Evolutionary conservation across 2,888 invertebrate genomes (phyloP).

Genomic region (Apotomis capreana): DNA sequence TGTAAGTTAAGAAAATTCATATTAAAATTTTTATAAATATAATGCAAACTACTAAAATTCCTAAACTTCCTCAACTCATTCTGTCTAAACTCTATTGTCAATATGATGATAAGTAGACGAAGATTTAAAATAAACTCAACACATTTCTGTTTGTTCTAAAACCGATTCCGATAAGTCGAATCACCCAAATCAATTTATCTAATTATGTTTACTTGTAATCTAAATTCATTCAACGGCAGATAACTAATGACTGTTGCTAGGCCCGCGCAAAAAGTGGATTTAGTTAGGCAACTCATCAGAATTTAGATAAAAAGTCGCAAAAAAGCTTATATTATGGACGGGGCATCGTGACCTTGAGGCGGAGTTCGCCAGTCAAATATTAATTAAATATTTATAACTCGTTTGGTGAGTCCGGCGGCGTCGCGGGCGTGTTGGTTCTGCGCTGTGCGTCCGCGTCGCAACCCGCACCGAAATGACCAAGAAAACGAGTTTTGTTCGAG

Average conservation of each 20-base stretch:
- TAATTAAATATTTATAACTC: conserved; percentile 79
- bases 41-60: too few species aligned
- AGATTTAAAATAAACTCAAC: too few species aligned
- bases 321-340: conserved; percentile 46
- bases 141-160: neutral
- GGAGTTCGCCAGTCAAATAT: conserved; percentile 74
- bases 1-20: too few species aligned
- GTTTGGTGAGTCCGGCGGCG: conserved; percentile 66
- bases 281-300: conserved; percentile 24
- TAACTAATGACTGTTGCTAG: conserved; percentile 33
- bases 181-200: conserved; percentile 16
- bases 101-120: too few species aligned
- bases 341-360: conserved; percentile 65
- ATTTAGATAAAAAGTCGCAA: conserved; percentile 30
- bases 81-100: too few species aligned
- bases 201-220: conserved; percentile 30
- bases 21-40: too few species aligned
- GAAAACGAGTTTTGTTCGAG: conserved; percentile 24
- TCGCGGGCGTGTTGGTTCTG: conserved; percentile 64
- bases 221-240: conserved; percentile 28
- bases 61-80: too few species aligned
- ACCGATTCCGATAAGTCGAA: conserved; percentile 10
- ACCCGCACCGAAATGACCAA: conserved; percentile 22
- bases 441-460: conserved; percentile 52
- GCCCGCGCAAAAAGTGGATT: conserved; percentile 32